Evolutionary conservation across 2,888 invertebrate species (phyloP), one percentile per base, ranked within the genome.

Genomic region (Brachyopa scutellaris): DNA sequence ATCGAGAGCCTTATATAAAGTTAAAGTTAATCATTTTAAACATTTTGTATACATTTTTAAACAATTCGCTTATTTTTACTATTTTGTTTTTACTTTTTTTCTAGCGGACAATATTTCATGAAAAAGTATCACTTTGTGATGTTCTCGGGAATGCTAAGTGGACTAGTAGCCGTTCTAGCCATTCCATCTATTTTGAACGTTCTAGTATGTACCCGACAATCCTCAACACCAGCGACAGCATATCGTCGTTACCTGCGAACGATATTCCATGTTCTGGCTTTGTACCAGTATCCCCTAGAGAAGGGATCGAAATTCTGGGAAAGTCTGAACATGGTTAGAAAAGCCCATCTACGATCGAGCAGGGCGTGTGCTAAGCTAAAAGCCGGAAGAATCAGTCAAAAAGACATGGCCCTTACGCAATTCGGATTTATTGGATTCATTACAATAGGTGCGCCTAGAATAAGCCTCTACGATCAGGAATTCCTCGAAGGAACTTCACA

Each of bases 341-440:
- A 90, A 29, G 93, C 94, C 2, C 96, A 96, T 86, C 90, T 94
- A 31, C 91, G 92, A 1, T 94, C 94, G 0, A 93, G 93, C 38
- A 91, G 92, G 15, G 89, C 91, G 0, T 89, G 92, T 8, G 89
- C 90, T 91, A 91, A 92, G 26, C 87, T 87, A 6, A 88, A 91
- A 8, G 90, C 90, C 0, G 93, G 93, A 0, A 90, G 92, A 33
- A 94, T 97, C 31, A 94, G 94, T 0, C 97, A 97, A 88, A 93
- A 94, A 84, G 97, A 97, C 88, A 93, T 98, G 92, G 95, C 95
- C 0, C 88, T 97, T 7, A 97, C 97, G 0, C 96, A 96, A 89
- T 96, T 96, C 87, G 97, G 96, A 2, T 97, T 97, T 88, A 93
- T 97, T 87, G 97, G 97, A 0, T 94, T 94, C 84, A 91, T 93